Evolutionary conservation across 1,140 invertebrate species (phyloP).

Genomic region (Carposina sasakii): DNA sequence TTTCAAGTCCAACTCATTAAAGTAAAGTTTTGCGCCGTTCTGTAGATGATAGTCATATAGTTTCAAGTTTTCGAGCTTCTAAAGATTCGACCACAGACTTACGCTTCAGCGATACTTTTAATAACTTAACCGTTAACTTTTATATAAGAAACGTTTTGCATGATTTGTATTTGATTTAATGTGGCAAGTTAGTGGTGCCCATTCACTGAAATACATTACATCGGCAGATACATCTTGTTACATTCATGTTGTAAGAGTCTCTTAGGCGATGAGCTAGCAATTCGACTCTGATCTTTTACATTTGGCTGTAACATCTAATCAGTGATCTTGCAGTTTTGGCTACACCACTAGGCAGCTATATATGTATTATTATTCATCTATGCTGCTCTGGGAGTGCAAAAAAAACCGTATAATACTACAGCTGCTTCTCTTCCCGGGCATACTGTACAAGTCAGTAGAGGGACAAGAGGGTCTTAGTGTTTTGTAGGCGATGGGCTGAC

Average conservation of each 20-base stretch:
- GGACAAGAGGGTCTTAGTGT: too few relatives aligned
- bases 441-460: too few relatives aligned
- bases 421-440: too few relatives aligned
- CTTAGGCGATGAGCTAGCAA: not conserved
- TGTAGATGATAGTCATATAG: conserved; percentile 45
- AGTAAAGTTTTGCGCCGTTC: conserved; percentile 55
- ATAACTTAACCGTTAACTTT: conserved; percentile 56
- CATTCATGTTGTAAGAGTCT: not conserved
- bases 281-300: conserved; percentile 9
- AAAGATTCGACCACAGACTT: conserved; percentile 52
- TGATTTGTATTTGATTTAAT: conserved; percentile 13
- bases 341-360: too few relatives aligned
- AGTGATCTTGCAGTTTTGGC: too few relatives aligned
- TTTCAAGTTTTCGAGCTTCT: conserved; percentile 52
- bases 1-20: conserved; percentile 39
- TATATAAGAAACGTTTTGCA: conserved; percentile 26
- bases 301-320: not conserved
- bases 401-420: too few relatives aligned
- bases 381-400: too few relatives aligned
- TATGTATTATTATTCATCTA: too few relatives aligned
- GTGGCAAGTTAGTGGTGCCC: conserved; percentile 7
- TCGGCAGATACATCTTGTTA: not conserved
- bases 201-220: not conserved
- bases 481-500: too few relatives aligned
- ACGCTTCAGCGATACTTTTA: conserved; percentile 56